These are phyloP conservation scores for Leiothrix lutea DNA, from an alignment of 2,113 vertebrate genomes.

Conservation along the genomic window DNA sequence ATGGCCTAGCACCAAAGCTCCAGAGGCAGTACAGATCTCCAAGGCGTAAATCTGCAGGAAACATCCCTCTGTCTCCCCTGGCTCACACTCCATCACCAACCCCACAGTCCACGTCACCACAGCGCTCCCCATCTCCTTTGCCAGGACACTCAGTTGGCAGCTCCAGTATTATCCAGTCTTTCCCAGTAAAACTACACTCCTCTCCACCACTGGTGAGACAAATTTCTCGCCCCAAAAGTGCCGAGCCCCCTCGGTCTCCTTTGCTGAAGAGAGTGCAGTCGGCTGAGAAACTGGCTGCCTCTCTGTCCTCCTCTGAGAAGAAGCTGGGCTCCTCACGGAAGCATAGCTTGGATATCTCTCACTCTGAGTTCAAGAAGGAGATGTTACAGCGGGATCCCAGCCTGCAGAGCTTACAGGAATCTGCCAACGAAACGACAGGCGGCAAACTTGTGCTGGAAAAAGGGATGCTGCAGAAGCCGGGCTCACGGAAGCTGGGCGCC, in stretches of 20 bases:
- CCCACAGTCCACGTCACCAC: constrained; percentile 88
- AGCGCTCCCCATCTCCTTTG: constrained; percentile 91
- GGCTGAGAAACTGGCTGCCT: constrained; percentile 87
- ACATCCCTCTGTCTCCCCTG: constrained; percentile 93
- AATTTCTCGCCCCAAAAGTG: constrained; percentile 92
- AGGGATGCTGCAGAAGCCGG: constrained; percentile 83
- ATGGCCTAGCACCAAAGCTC: constrained; percentile 93
- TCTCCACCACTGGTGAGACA: constrained; percentile 90
- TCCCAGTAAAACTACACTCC: constrained; percentile 91
- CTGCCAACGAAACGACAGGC: constrained; percentile 70
- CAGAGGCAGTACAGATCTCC: constrained; percentile 96
- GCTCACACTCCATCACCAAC: constrained; percentile 95
- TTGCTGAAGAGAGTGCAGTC: constrained; percentile 97
- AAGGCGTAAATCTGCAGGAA: constrained; percentile 92
- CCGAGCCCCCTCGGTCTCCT: constrained; percentile 90
- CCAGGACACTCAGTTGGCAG: constrained; percentile 79
- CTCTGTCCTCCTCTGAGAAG: constrained; percentile 81
- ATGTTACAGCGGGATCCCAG: constrained; percentile 86
- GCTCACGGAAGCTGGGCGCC: constrained; percentile 84
- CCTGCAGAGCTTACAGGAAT: constrained; percentile 86
- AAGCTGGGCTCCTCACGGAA: constrained; percentile 80
- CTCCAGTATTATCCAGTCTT: constrained; percentile 75
- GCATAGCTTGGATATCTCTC: constrained; percentile 89
- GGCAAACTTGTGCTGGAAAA: constrained; percentile 81
- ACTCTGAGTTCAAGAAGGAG: constrained; percentile 93